These are phyloP conservation scores for Taurulus bubalis DNA, from an alignment of 2,113 vertebrate species.

Conservation along the genomic window DNA sequence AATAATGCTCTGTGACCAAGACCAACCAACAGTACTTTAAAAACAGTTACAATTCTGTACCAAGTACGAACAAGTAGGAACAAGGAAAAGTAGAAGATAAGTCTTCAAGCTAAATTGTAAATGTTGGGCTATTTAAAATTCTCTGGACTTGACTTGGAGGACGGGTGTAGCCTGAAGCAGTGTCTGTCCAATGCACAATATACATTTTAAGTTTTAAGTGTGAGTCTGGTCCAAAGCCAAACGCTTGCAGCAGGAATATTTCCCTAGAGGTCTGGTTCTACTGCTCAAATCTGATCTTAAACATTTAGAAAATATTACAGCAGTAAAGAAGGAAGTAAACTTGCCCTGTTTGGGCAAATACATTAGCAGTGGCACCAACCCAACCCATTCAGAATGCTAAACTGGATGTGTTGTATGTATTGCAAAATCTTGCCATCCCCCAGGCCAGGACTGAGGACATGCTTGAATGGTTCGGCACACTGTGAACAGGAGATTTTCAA, in stretches of 20 bases:
- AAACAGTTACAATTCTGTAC: background rate
- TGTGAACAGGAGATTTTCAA: background rate
- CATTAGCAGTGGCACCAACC: background rate
- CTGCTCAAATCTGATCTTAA: constrained; percentile 18
- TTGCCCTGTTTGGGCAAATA: background rate
- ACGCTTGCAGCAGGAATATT: constrained; percentile 29
- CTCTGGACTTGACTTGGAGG: constrained; percentile 2
- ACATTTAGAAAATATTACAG: constrained; percentile 18
- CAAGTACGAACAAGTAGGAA: background rate
- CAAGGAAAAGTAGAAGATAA: background rate
- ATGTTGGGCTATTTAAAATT: constrained; percentile 7
- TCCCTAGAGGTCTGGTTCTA: constrained; percentile 13
- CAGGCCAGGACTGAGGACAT: background rate
- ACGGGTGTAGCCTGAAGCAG: constrained; percentile 27
- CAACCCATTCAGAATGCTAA: background rate
- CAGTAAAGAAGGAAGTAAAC: background rate
- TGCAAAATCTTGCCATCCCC: background rate
- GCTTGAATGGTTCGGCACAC: background rate
- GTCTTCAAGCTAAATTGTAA: constrained; percentile 1
- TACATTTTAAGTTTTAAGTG: constrained; percentile 31
- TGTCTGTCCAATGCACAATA: constrained; percentile 25
- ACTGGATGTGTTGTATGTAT: background rate
- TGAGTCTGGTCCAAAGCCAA: constrained; percentile 31
- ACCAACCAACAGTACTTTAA: background rate
- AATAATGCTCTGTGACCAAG: background rate